Evolutionary conservation across 2,888 invertebrate species (phyloP).

Genomic region (Bombyx huttoni): DNA sequence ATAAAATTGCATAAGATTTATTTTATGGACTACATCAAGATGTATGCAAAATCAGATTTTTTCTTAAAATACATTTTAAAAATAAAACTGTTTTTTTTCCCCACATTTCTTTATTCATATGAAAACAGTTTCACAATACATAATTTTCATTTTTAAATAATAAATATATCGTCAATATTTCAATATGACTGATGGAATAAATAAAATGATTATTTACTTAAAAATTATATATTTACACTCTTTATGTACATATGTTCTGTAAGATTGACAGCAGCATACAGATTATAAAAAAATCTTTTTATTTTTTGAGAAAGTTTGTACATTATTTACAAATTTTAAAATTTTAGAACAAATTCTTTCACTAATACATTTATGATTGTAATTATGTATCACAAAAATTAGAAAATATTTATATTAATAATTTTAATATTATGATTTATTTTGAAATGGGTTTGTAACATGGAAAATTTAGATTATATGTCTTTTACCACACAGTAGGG

Average conservation of each 20-base stretch:
- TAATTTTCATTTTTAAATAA: conserved; percentile 54
- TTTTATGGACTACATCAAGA: too few species aligned
- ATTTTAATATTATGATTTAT: neutral
- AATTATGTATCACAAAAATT: neutral
- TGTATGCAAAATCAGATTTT: too few species aligned
- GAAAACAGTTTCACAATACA: conserved; percentile 58
- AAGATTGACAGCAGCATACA: neutral
- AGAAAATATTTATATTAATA: neutral
- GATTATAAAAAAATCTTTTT: conserved; percentile 28
- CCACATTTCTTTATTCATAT: conserved; percentile 51
- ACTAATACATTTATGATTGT: neutral
- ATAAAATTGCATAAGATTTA: too few species aligned
- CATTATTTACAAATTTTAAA: conserved; percentile 48
- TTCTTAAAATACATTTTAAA: neutral
- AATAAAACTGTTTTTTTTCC: conserved; percentile 13
- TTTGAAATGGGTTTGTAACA: neutral
- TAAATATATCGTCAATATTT: conserved; percentile 55
- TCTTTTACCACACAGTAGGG: too few species aligned
- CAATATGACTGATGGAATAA: conserved; percentile 60
- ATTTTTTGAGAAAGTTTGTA: conserved; percentile 33
- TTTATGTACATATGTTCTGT: conserved; percentile 39
- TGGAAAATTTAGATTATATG: too few species aligned
- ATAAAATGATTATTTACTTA: conserved; percentile 45
- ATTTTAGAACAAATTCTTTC: neutral
- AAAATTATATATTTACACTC: conserved; percentile 45